Evolutionary conservation across 2,113 vertebrate species (phyloP).

Genomic region (Barnardius zonarius): DNA sequence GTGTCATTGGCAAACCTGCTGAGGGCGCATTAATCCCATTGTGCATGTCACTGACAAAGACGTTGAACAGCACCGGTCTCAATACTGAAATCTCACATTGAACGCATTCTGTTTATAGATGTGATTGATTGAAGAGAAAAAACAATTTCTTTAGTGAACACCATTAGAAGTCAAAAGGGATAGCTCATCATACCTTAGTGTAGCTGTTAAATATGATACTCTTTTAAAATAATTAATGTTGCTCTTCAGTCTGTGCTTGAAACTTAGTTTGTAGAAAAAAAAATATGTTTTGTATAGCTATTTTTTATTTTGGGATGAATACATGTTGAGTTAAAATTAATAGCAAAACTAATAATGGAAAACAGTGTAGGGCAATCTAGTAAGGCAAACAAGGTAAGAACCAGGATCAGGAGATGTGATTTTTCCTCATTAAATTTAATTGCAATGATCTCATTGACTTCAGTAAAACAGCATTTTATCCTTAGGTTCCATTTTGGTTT

Average conservation of each 20-base stretch:
- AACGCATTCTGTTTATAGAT: neutral
- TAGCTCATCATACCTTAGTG: neutral
- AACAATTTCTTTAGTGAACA: neutral
- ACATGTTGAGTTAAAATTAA: neutral
- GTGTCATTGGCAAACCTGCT: too few relatives aligned
- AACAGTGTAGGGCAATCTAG: neutral
- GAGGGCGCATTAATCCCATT: neutral
- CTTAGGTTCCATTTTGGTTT: neutral
- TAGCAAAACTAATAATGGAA: neutral
- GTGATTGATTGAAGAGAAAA: neutral
- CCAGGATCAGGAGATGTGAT: neutral
- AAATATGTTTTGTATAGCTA: neutral
- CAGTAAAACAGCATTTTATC: neutral
- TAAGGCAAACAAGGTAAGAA: neutral
- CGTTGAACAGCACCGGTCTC: neutral
- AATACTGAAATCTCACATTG: neutral
- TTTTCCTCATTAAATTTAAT: neutral
- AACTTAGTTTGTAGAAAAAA: neutral
- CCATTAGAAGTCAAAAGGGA: neutral
- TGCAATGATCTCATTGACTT: neutral
- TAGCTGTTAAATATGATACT: neutral
- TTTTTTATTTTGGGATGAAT: neutral
- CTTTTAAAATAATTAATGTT: neutral
- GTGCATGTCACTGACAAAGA: neutral
- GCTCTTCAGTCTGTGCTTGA: neutral